Base-by-base conservation (phyloP, 2,888 invertebrate species). In the Drosophila gaucha region DNA sequence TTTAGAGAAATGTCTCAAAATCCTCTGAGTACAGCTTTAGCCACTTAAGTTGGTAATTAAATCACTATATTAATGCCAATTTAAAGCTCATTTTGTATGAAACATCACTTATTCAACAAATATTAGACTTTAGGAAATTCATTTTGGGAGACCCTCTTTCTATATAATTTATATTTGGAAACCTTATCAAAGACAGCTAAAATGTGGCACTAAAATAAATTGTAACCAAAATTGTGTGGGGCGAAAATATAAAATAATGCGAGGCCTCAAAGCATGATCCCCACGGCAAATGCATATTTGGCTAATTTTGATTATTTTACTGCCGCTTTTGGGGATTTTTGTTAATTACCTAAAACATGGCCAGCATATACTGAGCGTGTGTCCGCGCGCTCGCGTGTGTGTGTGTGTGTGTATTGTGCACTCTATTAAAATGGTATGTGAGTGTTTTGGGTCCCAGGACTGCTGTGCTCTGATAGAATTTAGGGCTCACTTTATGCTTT, bases 281-380 rank as follows among this genome's bases (percentile, higher is more conserved):
- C 65, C 68, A 69, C n/a, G 77, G 44, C 59, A 63, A 65, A 67
- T 67, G 64, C 54, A 59, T 66, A 67, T 72, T 71, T 79, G 67
- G 88, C 86, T 85, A 84, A 84, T 84, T 84, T 79, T 79, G 80
- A 84, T 84, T 87, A 87, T 86, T 84, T 84, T 87, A 84, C 79
- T 68, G 70, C 57, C 72, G 60, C 68, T 60, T 82, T 70, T 70
- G 55, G 67, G 74, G 72, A 69, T 59, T 74, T 70, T 64, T 60
- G 86, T 87, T 87, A 84, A 84, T 87, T 85, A 87, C 67, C 75
- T 62, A 18, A 44, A 64, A 67, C 65, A 67, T 58, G 28, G 49
- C 6, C 49, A 38, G 31, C 47, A 51, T 56, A 64, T 28, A 31
- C n/a, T 52, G 35, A 58, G 64, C 16, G 51, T 78, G 57, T 64